These are phyloP conservation scores for Epinephelus lanceolatus DNA, from an alignment of 2,113 vertebrate species.

Conservation along the genomic window DNA sequence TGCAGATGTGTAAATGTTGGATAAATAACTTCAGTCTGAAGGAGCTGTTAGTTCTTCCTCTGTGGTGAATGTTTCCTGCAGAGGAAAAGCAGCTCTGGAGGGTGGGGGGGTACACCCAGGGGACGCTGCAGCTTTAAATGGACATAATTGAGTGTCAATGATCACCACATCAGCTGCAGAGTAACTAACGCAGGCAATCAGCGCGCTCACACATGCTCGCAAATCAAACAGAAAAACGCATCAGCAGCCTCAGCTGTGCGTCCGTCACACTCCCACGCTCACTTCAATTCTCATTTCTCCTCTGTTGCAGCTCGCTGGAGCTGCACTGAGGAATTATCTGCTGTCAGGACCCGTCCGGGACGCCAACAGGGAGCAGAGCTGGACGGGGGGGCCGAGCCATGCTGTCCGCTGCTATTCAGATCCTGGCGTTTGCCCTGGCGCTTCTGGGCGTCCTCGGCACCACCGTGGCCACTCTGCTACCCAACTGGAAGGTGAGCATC, in stretches of 20 bases:
- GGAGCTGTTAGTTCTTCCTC: background rate
- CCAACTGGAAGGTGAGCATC: slow-evolving; percentile 93
- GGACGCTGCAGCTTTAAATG: slow-evolving; percentile 69
- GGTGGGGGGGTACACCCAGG: background rate
- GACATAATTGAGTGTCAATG: slow-evolving; percentile 67
- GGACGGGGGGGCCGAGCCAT: slow-evolving; percentile 74
- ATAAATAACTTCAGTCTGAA: slow-evolving; percentile 12
- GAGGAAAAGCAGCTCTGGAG: background rate
- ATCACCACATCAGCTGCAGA: slow-evolving; percentile 67
- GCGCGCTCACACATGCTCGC: background rate
- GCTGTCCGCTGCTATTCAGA: slow-evolving; percentile 90
- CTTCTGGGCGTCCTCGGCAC: slow-evolving; percentile 88
- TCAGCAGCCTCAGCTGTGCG: slow-evolving; percentile 79
- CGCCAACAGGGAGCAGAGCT: background rate
- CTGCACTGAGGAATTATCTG: slow-evolving; percentile 75
- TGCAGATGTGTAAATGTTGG: background rate
- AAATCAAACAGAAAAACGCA: slow-evolving; percentile 23
- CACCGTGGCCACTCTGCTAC: slow-evolving; percentile 90
- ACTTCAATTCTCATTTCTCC: slow-evolving; percentile 71
- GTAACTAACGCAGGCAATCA: slow-evolving; percentile 58
- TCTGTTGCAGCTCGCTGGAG: slow-evolving; percentile 75
- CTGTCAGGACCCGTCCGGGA: slow-evolving; percentile 67
- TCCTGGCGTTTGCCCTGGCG: slow-evolving; percentile 92
- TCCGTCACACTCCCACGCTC: slow-evolving; percentile 83
- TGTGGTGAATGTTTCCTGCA: slow-evolving; percentile 2